Evolutionary conservation across 2,888 invertebrate species (phyloP).

Genomic region (Galerucella calmariensis): DNA sequence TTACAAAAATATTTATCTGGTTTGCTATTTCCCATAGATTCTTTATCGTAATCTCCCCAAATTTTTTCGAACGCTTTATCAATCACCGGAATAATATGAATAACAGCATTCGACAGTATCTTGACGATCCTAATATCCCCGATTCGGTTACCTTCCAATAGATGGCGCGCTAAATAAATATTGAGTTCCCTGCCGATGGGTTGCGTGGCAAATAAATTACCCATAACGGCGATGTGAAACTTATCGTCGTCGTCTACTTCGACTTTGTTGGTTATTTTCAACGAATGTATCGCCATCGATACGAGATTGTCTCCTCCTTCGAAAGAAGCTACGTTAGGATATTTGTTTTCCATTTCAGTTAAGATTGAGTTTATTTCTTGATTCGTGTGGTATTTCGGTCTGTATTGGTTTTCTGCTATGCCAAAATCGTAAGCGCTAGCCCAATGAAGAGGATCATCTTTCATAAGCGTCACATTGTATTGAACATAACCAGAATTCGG

Average conservation of each 20-base stretch:
- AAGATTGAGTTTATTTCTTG: constrained; percentile 74
- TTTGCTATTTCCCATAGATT: constrained; percentile 52
- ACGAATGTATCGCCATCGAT: constrained; percentile 74
- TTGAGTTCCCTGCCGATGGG: constrained; percentile 87
- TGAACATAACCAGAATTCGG: constrained; percentile 70
- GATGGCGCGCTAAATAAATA: constrained; percentile 83
- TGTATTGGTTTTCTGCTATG: constrained; percentile 74
- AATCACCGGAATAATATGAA: constrained; percentile 82
- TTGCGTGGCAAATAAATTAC: constrained; percentile 84
- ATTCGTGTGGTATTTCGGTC: constrained; percentile 74
- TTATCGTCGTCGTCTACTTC: constrained; percentile 75
- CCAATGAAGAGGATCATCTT: constrained; percentile 86
- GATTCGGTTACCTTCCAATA: constrained; percentile 75
- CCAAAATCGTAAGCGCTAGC: constrained; percentile 83
- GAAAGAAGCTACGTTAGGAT: constrained; percentile 77
- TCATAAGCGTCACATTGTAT: constrained; percentile 82
- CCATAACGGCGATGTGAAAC: constrained; percentile 85
- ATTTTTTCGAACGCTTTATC: constrained; percentile 70
- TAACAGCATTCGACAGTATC: constrained; percentile 77
- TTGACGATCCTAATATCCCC: constrained; percentile 67
- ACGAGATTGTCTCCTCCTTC: constrained; percentile 75
- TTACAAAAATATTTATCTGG: constrained; percentile 59
- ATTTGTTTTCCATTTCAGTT: constrained; percentile 75
- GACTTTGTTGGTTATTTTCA: constrained; percentile 78
- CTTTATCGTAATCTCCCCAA: constrained; percentile 63